phyloP scores from a whole-genome alignment of 2,888 invertebrate species.

The Oithona nana region DNA sequence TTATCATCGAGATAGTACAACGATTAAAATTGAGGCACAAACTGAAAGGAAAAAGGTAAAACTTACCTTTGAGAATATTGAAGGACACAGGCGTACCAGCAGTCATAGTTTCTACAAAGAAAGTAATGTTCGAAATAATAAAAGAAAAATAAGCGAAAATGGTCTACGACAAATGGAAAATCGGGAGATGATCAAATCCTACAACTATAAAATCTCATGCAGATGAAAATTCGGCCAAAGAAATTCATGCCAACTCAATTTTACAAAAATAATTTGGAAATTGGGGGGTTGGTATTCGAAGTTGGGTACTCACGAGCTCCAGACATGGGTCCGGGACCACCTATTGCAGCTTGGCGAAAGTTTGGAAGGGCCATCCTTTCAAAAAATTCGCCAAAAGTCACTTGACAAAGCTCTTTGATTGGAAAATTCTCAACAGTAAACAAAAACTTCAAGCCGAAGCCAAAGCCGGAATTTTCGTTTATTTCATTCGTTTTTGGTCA shows the following conservation, averaged over 20 bases:
- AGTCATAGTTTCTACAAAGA: conserved; percentile 18
- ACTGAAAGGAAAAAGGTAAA: not conserved
- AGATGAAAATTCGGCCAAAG: not conserved
- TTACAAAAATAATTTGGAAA: not conserved
- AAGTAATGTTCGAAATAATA: conserved; percentile 15
- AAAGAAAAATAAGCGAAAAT: not conserved
- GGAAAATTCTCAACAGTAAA: too few species aligned
- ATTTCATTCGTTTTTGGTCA: too few species aligned
- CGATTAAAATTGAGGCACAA: not conserved
- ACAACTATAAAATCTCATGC: not conserved
- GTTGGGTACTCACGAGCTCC: not conserved
- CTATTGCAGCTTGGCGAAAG: not conserved
- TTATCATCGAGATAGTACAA: not conserved
- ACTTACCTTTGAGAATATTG: conserved; percentile 68
- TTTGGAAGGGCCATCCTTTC: not conserved
- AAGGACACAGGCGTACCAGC: conserved; percentile 56
- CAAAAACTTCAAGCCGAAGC: too few species aligned
- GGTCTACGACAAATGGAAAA: too few species aligned
- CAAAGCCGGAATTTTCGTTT: too few species aligned
- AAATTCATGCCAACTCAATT: not conserved
- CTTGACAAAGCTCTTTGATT: too few species aligned
- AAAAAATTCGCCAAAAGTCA: too few species aligned
- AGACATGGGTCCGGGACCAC: not conserved
- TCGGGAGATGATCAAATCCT: not conserved
- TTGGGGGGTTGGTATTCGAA: too few species aligned